Evolutionary conservation across 2,888 invertebrate species (phyloP), one percentile per base, ranked within the genome.

Genomic region (Timema podura): DNA sequence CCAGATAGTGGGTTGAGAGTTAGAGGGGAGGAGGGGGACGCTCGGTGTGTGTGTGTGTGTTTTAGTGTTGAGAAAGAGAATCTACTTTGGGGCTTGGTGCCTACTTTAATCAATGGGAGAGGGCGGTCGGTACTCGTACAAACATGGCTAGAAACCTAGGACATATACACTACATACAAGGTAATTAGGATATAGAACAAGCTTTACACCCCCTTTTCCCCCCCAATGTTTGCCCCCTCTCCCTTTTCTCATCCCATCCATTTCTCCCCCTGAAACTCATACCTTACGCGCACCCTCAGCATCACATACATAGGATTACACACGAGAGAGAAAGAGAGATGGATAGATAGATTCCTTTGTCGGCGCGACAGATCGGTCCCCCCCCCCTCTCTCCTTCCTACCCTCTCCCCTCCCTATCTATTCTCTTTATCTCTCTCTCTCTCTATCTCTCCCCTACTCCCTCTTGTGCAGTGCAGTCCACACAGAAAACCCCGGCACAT

Each of bases 271-370:
- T 30, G 30, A 30, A 30, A 30, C 30, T 30, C 30, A 30, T 30
- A 30, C 30, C 30, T 30, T 30, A 30, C 30, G 30, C 30, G 30
- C 30, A 30, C 30, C 30, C 30, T 30, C 30, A 30, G 67, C 67
- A 54, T 67, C 46, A 47, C 30, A 30, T 30, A 30, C 30, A 30
- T 30, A 30, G 30, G 30, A 30, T 30, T 30, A 30, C 30, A 47
- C 57, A 57, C 57, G 51, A 47, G 48, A 30, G 57, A 54, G 57
- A 51, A 67, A 67, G 57, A 67, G 54, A 67, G 57, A 30, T 47
- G 47, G 57, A 54, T 54, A 67, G 57, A 67, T 49, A 67, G 57
- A 57, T 67, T 57, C 57, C 16, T 65, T 48, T 65, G 65, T 65
- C 65, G 47, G 65, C 48, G 48, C 65, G 47, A 48, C 65, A 48